Base-by-base conservation (phyloP, 2,797 vertebrate genomes). In the Sebastes elongatus region DNA sequence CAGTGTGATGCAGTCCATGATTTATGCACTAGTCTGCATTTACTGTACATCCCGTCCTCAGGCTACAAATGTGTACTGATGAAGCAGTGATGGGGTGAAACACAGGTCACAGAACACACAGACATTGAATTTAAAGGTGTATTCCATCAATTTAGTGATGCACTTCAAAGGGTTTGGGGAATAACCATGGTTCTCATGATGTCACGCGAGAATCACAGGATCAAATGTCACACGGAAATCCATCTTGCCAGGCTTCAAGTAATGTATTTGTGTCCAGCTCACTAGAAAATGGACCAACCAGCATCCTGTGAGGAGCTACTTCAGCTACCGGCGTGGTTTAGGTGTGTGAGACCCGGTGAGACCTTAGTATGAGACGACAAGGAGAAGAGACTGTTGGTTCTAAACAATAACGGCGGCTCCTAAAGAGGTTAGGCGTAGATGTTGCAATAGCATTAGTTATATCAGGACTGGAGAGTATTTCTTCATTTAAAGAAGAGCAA, bases 21-120 rank as follows among this genome's bases (percentile, higher is more conserved):
- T 75, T 76, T 61, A 75, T 86, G 61, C 61, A 67, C 33, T 16
- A 28, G 56, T 60, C 67, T 76, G 42, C 30, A 49, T 83, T 71
- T 68, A 65, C 52, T 56, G 22, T 72, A 65, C 67, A 67, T 77
- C 63, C 28, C 53, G 64, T 72, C 78, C 69, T 72, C 5, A 14
- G 68, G 71, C 76, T 78, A 56, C 30, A 42, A 80, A 75, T 79
- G 74, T 84, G 69, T 56, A 49, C 65, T 63, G 74, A 79, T 74
- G 75, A 70, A 65, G 23, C 66, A 46, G 27, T 71, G 59, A 69
- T 55, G n/a, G 32, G 59, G 55, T 74, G 25, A 59, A 75, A 1
- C 20, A 25, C 20, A 25, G 68, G 74, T 73, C 57, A 46, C 23
- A 4, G 46, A 70, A 62, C 22, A 52, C 6, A 57, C 72, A 62